phyloP scores from a whole-genome alignment of 2,888 invertebrate species.

The Cataglyphis livida region DNA sequence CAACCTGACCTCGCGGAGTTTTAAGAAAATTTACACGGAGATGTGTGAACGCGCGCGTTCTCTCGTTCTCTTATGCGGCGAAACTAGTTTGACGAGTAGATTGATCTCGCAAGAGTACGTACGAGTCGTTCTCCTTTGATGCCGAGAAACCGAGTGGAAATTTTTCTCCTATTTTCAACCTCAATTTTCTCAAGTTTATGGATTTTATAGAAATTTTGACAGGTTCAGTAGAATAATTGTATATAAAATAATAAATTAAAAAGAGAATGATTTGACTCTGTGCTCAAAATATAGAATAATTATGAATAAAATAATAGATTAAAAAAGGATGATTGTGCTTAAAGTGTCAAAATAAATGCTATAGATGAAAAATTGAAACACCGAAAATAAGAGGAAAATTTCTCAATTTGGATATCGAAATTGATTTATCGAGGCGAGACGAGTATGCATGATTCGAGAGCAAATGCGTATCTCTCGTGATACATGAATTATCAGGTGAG shows the following conservation, averaged over 20 bases:
- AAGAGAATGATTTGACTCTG: too few relatives aligned
- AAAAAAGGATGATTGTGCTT: too few relatives aligned
- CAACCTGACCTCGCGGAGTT: slow-evolving; percentile 33
- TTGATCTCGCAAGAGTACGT: background rate
- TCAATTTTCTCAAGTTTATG: background rate
- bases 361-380: background rate
- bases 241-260: background rate
- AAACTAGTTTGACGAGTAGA: background rate
- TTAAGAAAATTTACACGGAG: slow-evolving; percentile 18
- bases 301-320: background rate
- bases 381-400: background rate
- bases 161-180: background rate
- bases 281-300: too few relatives aligned
- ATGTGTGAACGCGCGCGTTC: background rate
- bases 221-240: background rate
- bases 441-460: slow-evolving; percentile 62
- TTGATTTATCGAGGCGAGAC: slow-evolving; percentile 60
- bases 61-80: background rate
- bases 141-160: background rate
- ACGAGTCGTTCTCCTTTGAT: background rate
- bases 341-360: too few relatives aligned
- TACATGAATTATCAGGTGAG: slow-evolving; percentile 77
- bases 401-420: slow-evolving; percentile 59
- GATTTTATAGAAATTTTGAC: background rate
- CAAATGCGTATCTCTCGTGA: slow-evolving; percentile 73